Base-by-base conservation (phyloP, 2,888 invertebrate species). In the Cerastis rubricosa region DNA sequence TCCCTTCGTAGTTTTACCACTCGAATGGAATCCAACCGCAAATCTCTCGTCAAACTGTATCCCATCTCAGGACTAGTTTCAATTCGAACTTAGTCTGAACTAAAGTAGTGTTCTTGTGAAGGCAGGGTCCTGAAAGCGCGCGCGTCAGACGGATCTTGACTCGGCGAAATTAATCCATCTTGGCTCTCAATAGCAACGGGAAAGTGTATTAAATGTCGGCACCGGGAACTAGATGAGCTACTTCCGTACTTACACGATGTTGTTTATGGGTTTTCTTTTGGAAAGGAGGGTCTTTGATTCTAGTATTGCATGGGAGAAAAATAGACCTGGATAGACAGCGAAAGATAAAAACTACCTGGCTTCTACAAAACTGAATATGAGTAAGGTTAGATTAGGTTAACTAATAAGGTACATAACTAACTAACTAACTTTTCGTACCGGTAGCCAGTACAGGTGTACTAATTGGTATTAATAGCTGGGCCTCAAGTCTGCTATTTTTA, bases 81-180 rank as follows among this genome's bases (percentile, higher is more conserved):
- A 94, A 94, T 95, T 93, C 92, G 92, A 96, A 95, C 92, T 96
- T 95, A 89, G 92, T 92, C 94, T 89, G 89, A 87, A 91, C 91
- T 92, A 93, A 94, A 94, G 94, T 92, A 94, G 94, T 94, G 93
- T 94, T 94, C 94, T 94, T 92, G 94, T 87, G 89, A 90, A 92
- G 89, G 90, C 89, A 91, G 92, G 89, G 91, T 93, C 90, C 92
- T 94, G 93, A 93, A 94, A 92, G 93, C 93, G 93, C 90, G 90
- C 89, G 90, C 91, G 91, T 89, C 92, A 91, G 93, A 90, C 92
- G 93, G 93, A 94, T 95, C 95, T 93, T 93, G 94, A 93, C 94
- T 94, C 89, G 91, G 85, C 92, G 93, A 93, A 95, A 95, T 96
- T 96, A 96, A 96, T 96, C 94, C 94, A 94, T 95, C 95, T 94